phyloP scores from a whole-genome alignment of 30 jellyfish, hydroid and myxozoan species.

The Clytia hemisphaerica region DNA sequence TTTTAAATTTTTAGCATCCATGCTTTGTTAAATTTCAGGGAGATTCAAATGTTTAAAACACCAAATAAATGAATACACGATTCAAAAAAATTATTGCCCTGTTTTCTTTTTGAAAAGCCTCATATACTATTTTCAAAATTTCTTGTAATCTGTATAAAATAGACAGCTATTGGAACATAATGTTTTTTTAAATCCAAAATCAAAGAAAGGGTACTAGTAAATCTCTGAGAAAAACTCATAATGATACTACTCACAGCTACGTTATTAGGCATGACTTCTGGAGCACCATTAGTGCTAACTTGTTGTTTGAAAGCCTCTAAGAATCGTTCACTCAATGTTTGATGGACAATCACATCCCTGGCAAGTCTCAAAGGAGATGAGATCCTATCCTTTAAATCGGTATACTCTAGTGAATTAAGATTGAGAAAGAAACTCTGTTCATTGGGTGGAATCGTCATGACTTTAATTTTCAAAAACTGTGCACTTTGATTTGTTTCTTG shows the following conservation, averaged over 20 bases:
- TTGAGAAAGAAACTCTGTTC: constrained; percentile 44
- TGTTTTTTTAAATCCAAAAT: too few species aligned
- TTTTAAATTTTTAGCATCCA: too few species aligned
- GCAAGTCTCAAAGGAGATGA: constrained; percentile 87
- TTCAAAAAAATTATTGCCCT: too few species aligned
- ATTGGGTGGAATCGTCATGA: constrained; percentile 57
- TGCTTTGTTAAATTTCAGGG: too few species aligned
- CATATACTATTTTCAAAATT: too few species aligned
- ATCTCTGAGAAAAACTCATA: constrained; percentile 12
- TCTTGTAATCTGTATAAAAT: too few species aligned
- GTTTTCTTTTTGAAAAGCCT: too few species aligned
- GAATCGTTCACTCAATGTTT: constrained; percentile 80
- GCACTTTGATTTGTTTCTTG: constrained; percentile 68
- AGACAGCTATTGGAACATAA: too few species aligned
- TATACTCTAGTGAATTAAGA: constrained; percentile 68
- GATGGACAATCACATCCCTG: constrained; percentile 74
- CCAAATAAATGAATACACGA: too few species aligned
- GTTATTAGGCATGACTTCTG: not conserved
- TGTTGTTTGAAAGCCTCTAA: constrained; percentile 72
- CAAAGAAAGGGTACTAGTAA: constrained; percentile 30
- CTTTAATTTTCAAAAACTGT: constrained; percentile 54
- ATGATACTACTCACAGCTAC: too few species aligned
- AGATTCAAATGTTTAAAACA: too few species aligned
- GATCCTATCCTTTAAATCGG: constrained; percentile 65
- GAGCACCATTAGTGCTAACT: constrained; percentile 39